These are phyloP conservation scores for Stichodactyla mertensii DNA, from an alignment of 64 coral and sea anemone species.

Conservation along the genomic window DNA sequence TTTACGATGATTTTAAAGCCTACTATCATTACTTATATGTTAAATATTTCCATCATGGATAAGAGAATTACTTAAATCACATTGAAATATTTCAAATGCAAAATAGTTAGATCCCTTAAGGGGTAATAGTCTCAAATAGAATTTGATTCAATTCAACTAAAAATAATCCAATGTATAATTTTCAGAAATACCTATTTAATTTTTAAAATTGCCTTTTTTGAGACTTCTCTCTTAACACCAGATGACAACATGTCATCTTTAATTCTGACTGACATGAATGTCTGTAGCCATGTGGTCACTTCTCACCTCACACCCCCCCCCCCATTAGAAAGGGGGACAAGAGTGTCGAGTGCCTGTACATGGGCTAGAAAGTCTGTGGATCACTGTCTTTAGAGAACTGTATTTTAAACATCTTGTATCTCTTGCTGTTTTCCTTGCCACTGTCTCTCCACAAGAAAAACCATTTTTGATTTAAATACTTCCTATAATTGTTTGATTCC, in stretches of 20 bases:
- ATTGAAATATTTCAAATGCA: no score
- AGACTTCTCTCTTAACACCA: not conserved
- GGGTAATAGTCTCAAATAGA: not conserved
- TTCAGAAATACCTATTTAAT: not conserved
- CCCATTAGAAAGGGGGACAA: no score
- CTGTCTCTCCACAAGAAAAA: not conserved
- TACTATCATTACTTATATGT: no score
- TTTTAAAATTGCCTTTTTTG: not conserved
- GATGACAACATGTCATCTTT: not conserved
- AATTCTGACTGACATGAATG: not conserved
- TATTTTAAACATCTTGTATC: not conserved
- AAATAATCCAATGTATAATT: not conserved
- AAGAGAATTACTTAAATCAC: no score
- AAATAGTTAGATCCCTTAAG: no score
- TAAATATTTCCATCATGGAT: no score
- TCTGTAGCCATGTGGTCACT: no score
- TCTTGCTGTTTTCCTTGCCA: not conserved
- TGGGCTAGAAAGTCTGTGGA: no score
- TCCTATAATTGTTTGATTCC: not conserved
- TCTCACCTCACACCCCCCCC: no score
- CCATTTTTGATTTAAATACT: not conserved
- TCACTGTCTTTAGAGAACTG: not conserved
- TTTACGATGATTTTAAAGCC: no score
- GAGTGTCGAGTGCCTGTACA: no score
- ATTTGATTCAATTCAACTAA: not conserved